phyloP scores from a whole-genome alignment of 2,888 invertebrate genomes.

The Drosophila kuntzei region DNA sequence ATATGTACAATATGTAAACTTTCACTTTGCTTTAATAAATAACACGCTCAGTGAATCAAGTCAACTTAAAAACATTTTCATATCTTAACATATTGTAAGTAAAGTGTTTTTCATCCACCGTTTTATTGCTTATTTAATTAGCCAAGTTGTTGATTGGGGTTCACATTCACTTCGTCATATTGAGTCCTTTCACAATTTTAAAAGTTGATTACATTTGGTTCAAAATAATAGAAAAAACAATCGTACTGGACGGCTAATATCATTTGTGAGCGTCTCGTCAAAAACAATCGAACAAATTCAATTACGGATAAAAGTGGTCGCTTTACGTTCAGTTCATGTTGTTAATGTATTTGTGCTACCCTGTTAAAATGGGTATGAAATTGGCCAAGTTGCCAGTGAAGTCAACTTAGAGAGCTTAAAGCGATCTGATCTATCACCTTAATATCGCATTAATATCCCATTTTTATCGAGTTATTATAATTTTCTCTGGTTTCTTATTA shows the following conservation, averaged over 20 bases:
- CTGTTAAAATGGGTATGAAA: not conserved
- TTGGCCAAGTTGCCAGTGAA: not conserved
- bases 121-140: slow-evolving; percentile 1
- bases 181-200: not conserved
- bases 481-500: too few species aligned
- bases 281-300: slow-evolving; percentile 70
- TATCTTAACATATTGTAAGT: not conserved
- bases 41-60: not conserved
- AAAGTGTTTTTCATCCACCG: not conserved
- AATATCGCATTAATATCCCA: not conserved
- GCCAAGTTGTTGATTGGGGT: slow-evolving; percentile 4
- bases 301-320: slow-evolving; percentile 50
- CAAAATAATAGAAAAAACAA: slow-evolving; percentile 10
- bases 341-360: slow-evolving; percentile 1
- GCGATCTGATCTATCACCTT: not conserved
- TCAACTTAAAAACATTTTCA: not conserved
- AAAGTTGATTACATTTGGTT: slow-evolving; percentile 10
- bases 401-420: not conserved
- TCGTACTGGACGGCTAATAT: slow-evolving; percentile 18
- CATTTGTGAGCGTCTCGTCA: slow-evolving; percentile 35
- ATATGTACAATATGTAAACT: too few species aligned
- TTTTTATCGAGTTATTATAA: not conserved
- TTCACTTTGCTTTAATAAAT: too few species aligned
- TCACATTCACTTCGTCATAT: slow-evolving; percentile 1
- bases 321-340: not conserved